A percentile compares a stretch with the other conserved stretches of the same genome.
Evolutionary conservation across 2,888 invertebrate genomes (phyloP).

Genomic region (Drosophila nigricruria): DNA sequence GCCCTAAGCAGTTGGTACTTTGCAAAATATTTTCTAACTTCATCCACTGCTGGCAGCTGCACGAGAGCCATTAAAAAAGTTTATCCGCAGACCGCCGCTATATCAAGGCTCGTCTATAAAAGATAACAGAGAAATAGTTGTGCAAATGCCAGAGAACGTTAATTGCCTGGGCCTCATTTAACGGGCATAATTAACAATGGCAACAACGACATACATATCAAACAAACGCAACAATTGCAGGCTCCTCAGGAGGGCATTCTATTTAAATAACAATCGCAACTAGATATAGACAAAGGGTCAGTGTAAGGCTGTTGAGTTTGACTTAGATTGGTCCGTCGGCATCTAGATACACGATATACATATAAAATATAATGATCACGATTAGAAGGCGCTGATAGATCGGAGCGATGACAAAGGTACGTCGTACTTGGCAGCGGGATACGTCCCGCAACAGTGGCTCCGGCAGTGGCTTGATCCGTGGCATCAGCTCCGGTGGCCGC

Average conservation of each 20-base stretch:
- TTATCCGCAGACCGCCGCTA: slow-evolving; percentile 54
- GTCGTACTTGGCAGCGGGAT: neutral
- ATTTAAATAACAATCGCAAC: slow-evolving; percentile 15
- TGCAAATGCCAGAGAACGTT: slow-evolving; percentile 66
- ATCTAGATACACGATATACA: slow-evolving; percentile 5
- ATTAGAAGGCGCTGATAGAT: slow-evolving; percentile 30
- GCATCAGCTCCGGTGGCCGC: slow-evolving; percentile 26
- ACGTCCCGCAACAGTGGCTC: slow-evolving; percentile 24
- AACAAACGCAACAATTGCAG: neutral
- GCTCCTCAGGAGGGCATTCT: neutral
- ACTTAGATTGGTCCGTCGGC: neutral
- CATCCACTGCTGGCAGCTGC: slow-evolving; percentile 66
- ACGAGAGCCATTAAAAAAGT: slow-evolving; percentile 68
- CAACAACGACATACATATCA: neutral
- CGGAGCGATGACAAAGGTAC: neutral
- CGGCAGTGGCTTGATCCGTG: slow-evolving; percentile 42
- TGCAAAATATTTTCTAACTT: slow-evolving; percentile 40
- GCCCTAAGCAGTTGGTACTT: neutral
- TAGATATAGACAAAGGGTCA: neutral
- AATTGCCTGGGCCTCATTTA: slow-evolving; percentile 57
- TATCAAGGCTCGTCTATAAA: slow-evolving; percentile 64
- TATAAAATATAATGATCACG: slow-evolving; percentile 20
- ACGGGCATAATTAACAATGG: slow-evolving; percentile 33
- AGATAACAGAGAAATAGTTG: slow-evolving; percentile 76
- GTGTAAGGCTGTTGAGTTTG: neutral